Evolutionary conservation across 2,797 vertebrate genomes (phyloP).

Genomic region (Epinephelus coioides): DNA sequence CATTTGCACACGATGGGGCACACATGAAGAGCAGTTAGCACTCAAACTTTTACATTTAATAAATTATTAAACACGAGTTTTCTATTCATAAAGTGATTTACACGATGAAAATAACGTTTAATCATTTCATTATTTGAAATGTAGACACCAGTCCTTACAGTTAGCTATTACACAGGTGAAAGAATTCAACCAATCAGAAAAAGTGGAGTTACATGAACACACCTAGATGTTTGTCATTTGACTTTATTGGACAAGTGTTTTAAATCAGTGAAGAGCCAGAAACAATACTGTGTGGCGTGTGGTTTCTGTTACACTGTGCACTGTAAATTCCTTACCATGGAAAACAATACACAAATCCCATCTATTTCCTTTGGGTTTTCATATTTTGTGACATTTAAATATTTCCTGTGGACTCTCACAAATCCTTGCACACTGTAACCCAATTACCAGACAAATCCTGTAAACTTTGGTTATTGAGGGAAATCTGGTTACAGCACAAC

Average conservation of each 20-base stretch:
- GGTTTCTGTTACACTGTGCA: background rate
- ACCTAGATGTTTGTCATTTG: background rate
- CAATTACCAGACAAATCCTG: slow-evolving; percentile 17
- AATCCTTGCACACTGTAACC: slow-evolving; percentile 8
- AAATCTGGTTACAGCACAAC: slow-evolving; percentile 25
- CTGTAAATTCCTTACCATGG: background rate
- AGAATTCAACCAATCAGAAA: no score
- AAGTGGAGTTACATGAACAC: background rate
- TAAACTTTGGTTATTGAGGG: slow-evolving; percentile 6
- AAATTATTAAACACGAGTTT: background rate
- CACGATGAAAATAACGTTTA: background rate
- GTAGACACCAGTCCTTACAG: background rate
- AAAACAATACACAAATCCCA: background rate
- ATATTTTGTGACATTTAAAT: background rate
- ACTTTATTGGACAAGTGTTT: background rate
- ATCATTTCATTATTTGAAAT: background rate
- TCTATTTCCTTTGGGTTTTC: background rate
- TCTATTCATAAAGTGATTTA: background rate
- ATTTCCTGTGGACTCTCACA: slow-evolving; percentile 22
- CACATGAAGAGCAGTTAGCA: background rate
- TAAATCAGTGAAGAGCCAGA: background rate
- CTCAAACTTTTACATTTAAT: background rate
- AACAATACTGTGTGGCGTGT: no score
- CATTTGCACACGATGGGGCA: background rate
- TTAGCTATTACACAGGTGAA: no score